Evolutionary conservation across 2,113 vertebrate genomes (phyloP).

Genomic region (Xenopus borealis): DNA sequence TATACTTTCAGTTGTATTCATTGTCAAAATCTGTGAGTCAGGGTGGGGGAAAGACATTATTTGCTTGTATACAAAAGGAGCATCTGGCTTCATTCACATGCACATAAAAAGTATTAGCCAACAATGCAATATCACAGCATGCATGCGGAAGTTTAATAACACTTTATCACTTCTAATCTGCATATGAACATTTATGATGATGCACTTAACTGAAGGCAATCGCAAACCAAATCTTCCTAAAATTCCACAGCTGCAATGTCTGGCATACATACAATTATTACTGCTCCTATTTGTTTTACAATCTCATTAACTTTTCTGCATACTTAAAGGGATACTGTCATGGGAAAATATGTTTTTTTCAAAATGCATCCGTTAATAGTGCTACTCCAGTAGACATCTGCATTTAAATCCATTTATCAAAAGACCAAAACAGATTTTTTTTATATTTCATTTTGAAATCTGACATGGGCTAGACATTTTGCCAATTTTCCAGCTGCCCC

Average conservation of each 20-base stretch:
- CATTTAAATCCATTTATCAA: too few species aligned
- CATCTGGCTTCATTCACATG: slow-evolving; percentile 18
- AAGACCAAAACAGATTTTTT: too few species aligned
- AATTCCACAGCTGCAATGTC: slow-evolving; percentile 10
- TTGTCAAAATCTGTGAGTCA: too few species aligned
- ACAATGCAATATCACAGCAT: not conserved
- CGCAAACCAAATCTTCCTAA: slow-evolving; percentile 1
- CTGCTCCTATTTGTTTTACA: not conserved
- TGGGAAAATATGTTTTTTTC: too few species aligned
- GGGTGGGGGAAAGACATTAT: too few species aligned
- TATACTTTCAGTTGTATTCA: too few species aligned
- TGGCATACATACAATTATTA: not conserved
- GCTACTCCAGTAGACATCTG: too few species aligned
- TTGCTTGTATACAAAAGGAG: not conserved
- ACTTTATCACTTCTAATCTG: slow-evolving; percentile 19
- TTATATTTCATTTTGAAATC: too few species aligned
- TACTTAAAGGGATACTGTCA: too few species aligned
- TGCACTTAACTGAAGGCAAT: not conserved
- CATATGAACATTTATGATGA: slow-evolving; percentile 15
- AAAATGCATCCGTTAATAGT: too few species aligned
- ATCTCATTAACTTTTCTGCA: not conserved
- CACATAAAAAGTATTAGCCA: not conserved
- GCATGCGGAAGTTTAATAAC: not conserved
- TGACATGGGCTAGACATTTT: too few species aligned
- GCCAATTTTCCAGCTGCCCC: too few species aligned